Base-by-base conservation (phyloP, 2,888 invertebrate genomes). In the Melolontha melolontha region DNA sequence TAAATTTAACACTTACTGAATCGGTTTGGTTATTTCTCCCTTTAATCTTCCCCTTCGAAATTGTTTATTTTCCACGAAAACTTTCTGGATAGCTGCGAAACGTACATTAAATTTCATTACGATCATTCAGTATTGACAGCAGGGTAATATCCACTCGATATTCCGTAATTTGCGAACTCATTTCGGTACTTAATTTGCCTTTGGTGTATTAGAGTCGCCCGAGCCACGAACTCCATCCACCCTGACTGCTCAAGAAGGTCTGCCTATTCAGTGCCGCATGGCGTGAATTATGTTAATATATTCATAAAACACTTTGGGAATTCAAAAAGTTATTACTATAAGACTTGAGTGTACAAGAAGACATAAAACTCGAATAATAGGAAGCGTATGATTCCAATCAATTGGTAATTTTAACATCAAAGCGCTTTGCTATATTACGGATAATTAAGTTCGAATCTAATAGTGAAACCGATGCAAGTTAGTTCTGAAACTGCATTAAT, bases 351-450 rank as follows among this genome's bases (percentile, higher is more conserved):
- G 34, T 52, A 29, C 51, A 34, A 34, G 51, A 52, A 34, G 29
- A 16, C 40, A 16, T 54, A 54, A 54, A 40, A 14, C 54, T 8
- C 39, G 17, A 54, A 39, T 40, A 54, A 41, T 54, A 17, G 16
- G 40, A 54, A 54, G 39, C 17, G 40, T 54, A 54, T 40, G 17
- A 40, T 17, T 40, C 40, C 40, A 17, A 16, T 39, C 54, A 40
- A 54, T 54, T 54, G 54, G 54, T 40, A 54, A 54, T 54, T 54
- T 54, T 17, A 40, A 54, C 54, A 40, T 54, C 40, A 54, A 54
- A 54, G 54, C 16, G 11, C 39, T n/a, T 40, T 8, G 40, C 40
- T n/a, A 17, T 29, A 54, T 16, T 54, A 40, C 40, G 40, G 14
- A 14, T 54, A 54, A 54, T 54, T 40, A 40, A 54, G 16, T 54